Conservation (phyloP, 2,888 invertebrate genomes). For the Seira sanloemensis region DNA sequence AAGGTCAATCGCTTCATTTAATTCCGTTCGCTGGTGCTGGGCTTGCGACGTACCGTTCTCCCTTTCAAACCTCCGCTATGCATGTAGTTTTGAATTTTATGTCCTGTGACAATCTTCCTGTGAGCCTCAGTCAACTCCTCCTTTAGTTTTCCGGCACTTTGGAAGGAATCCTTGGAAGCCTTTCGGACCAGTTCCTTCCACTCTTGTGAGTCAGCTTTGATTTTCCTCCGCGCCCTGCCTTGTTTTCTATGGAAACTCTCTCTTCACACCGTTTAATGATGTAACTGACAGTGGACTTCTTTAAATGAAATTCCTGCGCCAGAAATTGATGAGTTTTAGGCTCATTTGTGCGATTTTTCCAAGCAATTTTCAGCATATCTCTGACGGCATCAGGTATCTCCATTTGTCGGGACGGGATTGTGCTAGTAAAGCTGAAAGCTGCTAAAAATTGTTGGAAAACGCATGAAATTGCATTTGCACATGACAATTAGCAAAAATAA, state of each 20-base stretch:
- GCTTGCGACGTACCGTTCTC: conserved; percentile 22
- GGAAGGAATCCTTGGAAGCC: conserved; percentile 6
- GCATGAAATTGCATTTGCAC: no score
- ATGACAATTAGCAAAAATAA: no score
- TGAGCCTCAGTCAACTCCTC: background rate
- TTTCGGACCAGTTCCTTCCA: background rate
- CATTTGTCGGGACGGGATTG: background rate
- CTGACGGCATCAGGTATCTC: background rate
- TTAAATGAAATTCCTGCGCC: background rate
- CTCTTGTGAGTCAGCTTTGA: background rate
- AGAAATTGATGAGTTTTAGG: background rate
- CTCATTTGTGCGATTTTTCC: background rate
- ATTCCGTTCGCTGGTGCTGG: conserved; percentile 31
- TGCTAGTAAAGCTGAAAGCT: no score
- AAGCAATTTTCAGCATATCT: background rate
- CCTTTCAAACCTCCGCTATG: background rate
- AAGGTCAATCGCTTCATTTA: conserved; percentile 27
- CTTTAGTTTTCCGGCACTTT: background rate
- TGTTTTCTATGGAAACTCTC: background rate
- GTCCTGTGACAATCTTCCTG: background rate
- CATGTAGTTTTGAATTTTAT: conserved; percentile 20
- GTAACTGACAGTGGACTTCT: background rate
- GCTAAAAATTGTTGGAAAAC: no score
- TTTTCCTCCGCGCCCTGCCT: background rate
- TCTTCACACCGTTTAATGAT: background rate